Conservation (phyloP, 2,888 invertebrate species). For the Hypomecis punctinalis region DNA sequence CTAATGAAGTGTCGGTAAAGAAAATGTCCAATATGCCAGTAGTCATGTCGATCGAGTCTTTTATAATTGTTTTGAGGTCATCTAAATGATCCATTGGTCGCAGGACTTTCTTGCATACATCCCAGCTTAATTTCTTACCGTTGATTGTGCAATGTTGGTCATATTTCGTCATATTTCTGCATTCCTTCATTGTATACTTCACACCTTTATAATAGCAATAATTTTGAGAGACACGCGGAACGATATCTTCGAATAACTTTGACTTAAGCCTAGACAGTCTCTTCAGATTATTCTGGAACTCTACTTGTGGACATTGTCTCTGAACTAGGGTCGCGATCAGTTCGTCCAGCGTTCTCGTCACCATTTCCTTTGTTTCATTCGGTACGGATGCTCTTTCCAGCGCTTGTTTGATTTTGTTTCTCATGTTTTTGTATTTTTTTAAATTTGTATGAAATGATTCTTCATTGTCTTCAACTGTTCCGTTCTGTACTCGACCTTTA, state of each 20-base stretch:
- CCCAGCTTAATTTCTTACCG: not conserved
- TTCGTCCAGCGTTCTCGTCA: constrained; percentile 61
- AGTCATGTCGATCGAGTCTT: not conserved
- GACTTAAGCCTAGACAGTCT: not conserved
- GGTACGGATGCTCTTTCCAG: constrained; percentile 60
- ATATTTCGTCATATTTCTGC: not conserved
- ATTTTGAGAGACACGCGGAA: not conserved
- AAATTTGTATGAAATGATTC: constrained; percentile 49
- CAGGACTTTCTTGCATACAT: constrained; percentile 6
- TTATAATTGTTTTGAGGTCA: not conserved
- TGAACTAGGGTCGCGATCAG: constrained; percentile 58
- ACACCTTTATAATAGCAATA: not conserved
- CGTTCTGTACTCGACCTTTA: constrained; percentile 13
- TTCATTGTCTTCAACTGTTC: constrained; percentile 8
- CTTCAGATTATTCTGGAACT: not conserved
- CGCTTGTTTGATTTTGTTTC: constrained; percentile 54
- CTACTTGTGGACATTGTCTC: constrained; percentile 51
- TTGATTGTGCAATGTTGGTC: not conserved
- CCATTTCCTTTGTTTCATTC: constrained; percentile 53
- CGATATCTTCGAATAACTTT: not conserved
- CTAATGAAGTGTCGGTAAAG: not conserved
- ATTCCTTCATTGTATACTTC: not conserved
- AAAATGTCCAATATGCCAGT: no score
- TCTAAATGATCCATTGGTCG: not conserved
- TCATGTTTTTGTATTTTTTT: constrained; percentile 59